Evolutionary conservation across 2,113 vertebrate species (phyloP).

Genomic region (Marcusenius ussheri): DNA sequence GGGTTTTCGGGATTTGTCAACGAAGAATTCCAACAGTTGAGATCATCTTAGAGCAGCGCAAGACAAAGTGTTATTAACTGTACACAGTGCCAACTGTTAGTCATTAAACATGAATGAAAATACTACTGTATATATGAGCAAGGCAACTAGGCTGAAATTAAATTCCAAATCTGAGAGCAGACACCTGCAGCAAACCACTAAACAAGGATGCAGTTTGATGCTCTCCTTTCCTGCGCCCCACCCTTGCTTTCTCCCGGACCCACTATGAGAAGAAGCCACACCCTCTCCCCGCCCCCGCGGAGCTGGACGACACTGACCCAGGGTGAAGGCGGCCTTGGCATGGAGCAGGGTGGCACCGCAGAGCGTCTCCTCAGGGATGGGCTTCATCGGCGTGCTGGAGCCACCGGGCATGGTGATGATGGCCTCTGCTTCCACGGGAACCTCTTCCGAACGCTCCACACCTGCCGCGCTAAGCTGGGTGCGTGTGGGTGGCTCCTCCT

Average conservation of each 20-base stretch:
- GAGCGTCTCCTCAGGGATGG: conserved; percentile 45
- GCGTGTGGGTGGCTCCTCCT: not conserved
- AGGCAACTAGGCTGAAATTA: not conserved
- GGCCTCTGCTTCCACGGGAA: conserved; percentile 31
- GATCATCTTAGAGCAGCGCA: not conserved
- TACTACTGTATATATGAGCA: not conserved
- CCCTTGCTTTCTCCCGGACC: not conserved
- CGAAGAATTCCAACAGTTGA: not conserved
- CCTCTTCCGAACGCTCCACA: conserved; percentile 38
- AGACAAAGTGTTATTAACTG: not conserved
- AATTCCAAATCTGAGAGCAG: not conserved
- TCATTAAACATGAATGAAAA: not conserved
- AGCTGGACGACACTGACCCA: not conserved
- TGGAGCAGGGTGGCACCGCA: conserved; percentile 34
- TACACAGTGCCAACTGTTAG: not conserved
- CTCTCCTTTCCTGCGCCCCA: not conserved
- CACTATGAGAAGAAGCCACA: not conserved
- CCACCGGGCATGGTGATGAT: conserved; percentile 28
- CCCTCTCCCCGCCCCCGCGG: not conserved
- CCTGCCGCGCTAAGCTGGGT: not conserved
- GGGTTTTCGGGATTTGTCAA: not conserved
- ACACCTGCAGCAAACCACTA: not conserved
- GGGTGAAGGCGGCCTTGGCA: conserved; percentile 43
- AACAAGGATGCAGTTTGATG: not conserved
- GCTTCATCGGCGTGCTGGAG: conserved; percentile 41